A percentile compares a stretch with the other conserved stretches of the same genome.
These are phyloP conservation scores for Volucella zonaria DNA, from an alignment of 2,888 invertebrate genomes.

Conservation along the genomic window DNA sequence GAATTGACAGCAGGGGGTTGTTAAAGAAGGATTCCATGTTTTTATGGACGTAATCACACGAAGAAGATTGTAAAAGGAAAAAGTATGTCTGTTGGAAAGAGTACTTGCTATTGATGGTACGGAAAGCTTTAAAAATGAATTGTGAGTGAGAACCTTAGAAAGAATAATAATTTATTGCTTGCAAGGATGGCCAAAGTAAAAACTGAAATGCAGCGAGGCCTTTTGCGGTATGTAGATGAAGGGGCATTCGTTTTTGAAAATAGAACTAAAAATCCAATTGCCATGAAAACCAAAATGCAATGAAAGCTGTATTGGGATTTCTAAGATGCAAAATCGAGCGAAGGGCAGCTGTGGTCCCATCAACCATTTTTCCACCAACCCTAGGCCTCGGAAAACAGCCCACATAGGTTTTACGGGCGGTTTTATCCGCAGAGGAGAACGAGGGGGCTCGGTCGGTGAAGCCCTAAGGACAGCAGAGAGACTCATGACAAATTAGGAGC, in stretches of 20 bases:
- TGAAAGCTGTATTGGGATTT: constrained; percentile 16
- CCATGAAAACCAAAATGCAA: constrained; percentile 20
- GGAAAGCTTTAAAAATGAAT: constrained; percentile 8
- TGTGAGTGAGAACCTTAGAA: background rate
- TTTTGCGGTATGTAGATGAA: background rate
- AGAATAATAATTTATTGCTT: background rate
- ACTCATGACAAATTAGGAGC: no score
- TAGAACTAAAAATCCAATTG: background rate
- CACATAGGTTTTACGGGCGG: no score
- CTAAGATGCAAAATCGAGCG: constrained; percentile 14
- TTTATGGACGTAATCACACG: constrained; percentile 2
- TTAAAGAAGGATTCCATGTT: background rate
- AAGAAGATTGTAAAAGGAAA: background rate
- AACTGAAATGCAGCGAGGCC: constrained; percentile 6
- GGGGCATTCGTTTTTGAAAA: constrained; percentile 8
- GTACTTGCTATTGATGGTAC: background rate
- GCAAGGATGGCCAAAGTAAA: background rate
- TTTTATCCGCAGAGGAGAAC: no score
- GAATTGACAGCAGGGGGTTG: no score
- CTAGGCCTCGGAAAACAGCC: no score
- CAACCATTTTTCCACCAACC: no score
- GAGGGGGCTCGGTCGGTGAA: no score
- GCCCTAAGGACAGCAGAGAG: no score
- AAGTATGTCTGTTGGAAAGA: background rate
- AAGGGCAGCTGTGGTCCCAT: background rate